Evolutionary conservation across 2,113 vertebrate species (phyloP), one percentile per base, ranked within the genome.

Genomic region (Psittacara wagleri): DNA sequence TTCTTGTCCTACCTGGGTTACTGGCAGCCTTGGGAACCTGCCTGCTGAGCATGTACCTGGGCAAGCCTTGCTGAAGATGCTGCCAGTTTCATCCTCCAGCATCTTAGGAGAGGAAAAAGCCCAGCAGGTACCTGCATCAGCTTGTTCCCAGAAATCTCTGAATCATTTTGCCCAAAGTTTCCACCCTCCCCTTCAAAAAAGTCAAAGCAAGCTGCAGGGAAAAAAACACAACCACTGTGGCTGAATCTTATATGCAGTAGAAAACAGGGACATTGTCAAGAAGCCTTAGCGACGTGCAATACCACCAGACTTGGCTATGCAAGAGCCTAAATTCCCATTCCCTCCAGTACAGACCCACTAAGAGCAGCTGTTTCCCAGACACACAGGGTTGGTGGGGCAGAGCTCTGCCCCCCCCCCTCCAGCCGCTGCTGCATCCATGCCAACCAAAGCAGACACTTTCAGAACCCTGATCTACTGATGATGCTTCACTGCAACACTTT

Each of bases 401-500:
- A 57, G 51, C n/a, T 39, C 1, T 0, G 27, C 0, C 5, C 24
- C 79, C 35, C 35, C 24, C 20, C 15, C 35, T 29, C 48, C 1
- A 2, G 7, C 12, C 74, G n/a, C 74, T 92, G 83, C 69, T 8
- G 23, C 69, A 35, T 37, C 62, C 0, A 0, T 90, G 79, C 72
- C 83, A 88, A 83, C 63, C 39, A 7, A 22, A 2, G 0, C 59
- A 43, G 74, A 28, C 9, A 0, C 70, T 73, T 76, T 41, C 13
- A 1, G 74, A 91, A 80, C 49, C 63, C n/a, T 89, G 59, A 89
- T 88, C 83, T 59, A 82, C 83, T 77, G 86, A 52, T 0, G 3
- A 33, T 63, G 67, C 55, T 82, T 94, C 86, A 88, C 91, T 94
- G 91, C 91, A 96, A 95, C 78, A 87, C 83, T 96, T 92, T 66